Base-by-base conservation (phyloP, 2,113 vertebrate genomes). In the Mus spicilegus region DNA sequence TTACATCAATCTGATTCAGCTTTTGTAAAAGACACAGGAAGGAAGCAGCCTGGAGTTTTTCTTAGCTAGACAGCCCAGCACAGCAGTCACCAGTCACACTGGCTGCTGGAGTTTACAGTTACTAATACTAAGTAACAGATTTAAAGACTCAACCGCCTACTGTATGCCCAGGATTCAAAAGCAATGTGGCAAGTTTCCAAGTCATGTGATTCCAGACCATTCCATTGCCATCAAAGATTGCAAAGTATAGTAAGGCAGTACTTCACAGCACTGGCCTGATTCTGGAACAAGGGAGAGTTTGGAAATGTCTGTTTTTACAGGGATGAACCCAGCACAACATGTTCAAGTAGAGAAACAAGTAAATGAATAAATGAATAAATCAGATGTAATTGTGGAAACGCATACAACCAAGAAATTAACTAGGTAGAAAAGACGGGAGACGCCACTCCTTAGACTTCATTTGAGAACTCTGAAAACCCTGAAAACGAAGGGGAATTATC, bases 391-490 rank as follows among this genome's bases (percentile, higher is more conserved):
- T 56, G 88, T 26, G 7, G 58, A 11, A 67, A 46, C 67, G 30
- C 7, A 8, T 20, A 86, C 30, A 86, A 75, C 7, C 36, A 90
- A 89, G 36, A 75, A 92, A 70, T 28, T 22, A 78, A 51, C 30
- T 51, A 69, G 33, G 33, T 56, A 95, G 30, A 90, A 89, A 73
- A 69, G 63, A 24, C 69, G 6, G 81, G 82, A 80, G 33, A 78
- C 28, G 54, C 30, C 24, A 77, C 77, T 67, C 56, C 72, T 77
- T 13, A 56, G 28, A 61, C 69, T 90, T 87, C 67, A 61, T 90
- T n/a, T 82, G 75, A 54, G 11, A 89, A 72, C 56, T 4, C 81
- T 94, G 67, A 92, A 92, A 88, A 78, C 19, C 80, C n/a, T 72
- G 42, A 56, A 94, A 49, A 81, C 56, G 39, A 63, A 65, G 70